Conservation (phyloP, 1,140 invertebrate genomes). For the Eurytemora carolleeae region DNA sequence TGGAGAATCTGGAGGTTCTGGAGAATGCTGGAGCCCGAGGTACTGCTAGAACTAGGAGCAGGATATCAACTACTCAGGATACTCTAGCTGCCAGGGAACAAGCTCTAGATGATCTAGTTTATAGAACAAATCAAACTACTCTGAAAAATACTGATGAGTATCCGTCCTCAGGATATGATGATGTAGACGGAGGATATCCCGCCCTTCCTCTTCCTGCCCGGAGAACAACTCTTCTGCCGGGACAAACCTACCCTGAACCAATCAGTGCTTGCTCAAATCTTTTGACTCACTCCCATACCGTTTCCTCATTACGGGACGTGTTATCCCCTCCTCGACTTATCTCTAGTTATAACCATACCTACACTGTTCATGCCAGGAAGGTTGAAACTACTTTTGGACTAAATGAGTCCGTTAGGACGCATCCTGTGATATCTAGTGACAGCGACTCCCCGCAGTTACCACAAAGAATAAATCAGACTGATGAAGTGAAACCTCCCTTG, state of each 20-base stretch:
- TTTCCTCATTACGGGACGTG: neutral
- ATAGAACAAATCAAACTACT: neutral
- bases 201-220: neutral
- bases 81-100: neutral
- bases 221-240: conserved; percentile 23
- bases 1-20: conserved; percentile 8
- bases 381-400: neutral
- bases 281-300: neutral
- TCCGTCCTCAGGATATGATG: neutral
- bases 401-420: conserved; percentile 16
- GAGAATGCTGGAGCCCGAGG: conserved; percentile 2
- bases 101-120: neutral
- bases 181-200: conserved; percentile 1
- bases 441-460: neutral
- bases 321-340: neutral
- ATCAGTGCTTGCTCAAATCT: conserved; percentile 23
- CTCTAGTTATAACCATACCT: neutral
- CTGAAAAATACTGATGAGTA: conserved; percentile 8
- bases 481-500: conserved; percentile 2
- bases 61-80: neutral
- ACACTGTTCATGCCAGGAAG: neutral
- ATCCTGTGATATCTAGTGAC: conserved; percentile 17
- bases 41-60: neutral
- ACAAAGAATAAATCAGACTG: neutral
- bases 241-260: conserved; percentile 29